Base-by-base conservation (phyloP, 1,140 invertebrate genomes). In the Hirudo medicinalis region DNA sequence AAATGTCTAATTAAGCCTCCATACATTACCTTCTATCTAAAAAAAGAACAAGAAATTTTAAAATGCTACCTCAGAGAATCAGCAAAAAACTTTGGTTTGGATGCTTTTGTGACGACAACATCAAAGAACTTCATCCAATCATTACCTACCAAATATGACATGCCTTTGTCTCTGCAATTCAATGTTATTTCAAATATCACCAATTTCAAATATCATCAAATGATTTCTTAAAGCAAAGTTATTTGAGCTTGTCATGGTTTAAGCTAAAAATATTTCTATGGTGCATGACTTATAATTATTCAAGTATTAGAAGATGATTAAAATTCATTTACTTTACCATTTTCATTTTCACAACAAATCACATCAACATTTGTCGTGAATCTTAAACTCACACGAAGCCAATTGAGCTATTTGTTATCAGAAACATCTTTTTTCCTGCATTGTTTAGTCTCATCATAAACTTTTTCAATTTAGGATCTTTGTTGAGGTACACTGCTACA, bases 361-460 rank as follows among this genome's bases (percentile, higher is more conserved):
- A 36, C 32, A 3, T 36, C 32, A 36, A 36, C 32, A 36, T 36
- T 36, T n/a, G n/a, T n/a, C n/a, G n/a, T n/a, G n/a, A n/a, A n/a
- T n/a, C n/a, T n/a, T 13, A 57, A 40, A 88, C 91, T 89, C 86
- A 97, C 93, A 97, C 92, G 86, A 97, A 98, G 76, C 89, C 88
- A 80, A 89, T 97, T 0, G 93, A 93, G 82, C 92, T 96, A 79
- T 98, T 98, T 13, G 94, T 97, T 1, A 98, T 91, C 25, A 98
- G 83, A 81, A 98, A 97, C 76, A 96, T 84, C 81, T 95, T 93
- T 82, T 96, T 97, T 27, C 87, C 86, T 36, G 85, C 86, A 3
- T 86, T 82, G 73, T 86, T 83, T 11, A 97, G 82, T 76, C 88
- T 86, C 72, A 90, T 83, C 73, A 97, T 89, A 79, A 91, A 91